A percentile compares a stretch with the other conserved stretches of the same genome.
phyloP scores from a whole-genome alignment of 2,797 vertebrate genomes.

The Gouania willdenowi region DNA sequence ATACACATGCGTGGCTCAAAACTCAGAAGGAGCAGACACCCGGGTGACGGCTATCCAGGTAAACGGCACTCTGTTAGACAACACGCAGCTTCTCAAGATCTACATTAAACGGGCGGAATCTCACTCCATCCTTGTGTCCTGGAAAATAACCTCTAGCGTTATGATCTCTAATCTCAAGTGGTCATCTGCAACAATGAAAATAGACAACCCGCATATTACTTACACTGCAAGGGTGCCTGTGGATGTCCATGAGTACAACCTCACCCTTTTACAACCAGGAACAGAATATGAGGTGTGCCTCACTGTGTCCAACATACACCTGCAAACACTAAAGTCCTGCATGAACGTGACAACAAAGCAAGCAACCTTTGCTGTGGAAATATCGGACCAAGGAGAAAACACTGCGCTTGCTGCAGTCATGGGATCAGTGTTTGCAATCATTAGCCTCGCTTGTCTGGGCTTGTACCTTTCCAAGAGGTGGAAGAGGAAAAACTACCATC shows the following conservation, averaged over 20 bases:
- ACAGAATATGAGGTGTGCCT: conserved; percentile 96
- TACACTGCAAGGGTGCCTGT: conserved; percentile 94
- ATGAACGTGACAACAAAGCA: conserved; percentile 94
- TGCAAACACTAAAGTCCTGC: conserved; percentile 90
- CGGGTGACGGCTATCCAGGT: conserved; percentile 86
- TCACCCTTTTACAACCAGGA: conserved; percentile 91
- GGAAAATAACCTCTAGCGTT: conserved; percentile 93
- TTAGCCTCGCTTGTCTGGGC: conserved; percentile 84
- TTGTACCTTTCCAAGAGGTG: conserved; percentile 89
- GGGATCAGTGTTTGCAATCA: conserved; percentile 89
- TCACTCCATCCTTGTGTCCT: conserved; percentile 92
- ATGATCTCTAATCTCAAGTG: conserved; percentile 94
- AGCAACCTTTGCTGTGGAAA: conserved; percentile 81
- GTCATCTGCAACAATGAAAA: conserved; percentile 97
- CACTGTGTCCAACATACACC: conserved; percentile 88
- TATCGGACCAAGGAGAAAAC: conserved; percentile 87
- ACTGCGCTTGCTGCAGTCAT: conserved; percentile 88
- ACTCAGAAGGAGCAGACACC: conserved; percentile 90
- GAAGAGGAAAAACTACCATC: conserved; percentile 97
- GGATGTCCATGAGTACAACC: conserved; percentile 95
- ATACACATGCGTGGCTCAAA: conserved; percentile 94
- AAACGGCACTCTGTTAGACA: conserved; percentile 91
- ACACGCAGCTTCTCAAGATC: conserved; percentile 89
- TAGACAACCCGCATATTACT: conserved; percentile 95
- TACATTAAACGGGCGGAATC: conserved; percentile 90